Evolutionary conservation across 2,888 invertebrate species (phyloP), one percentile per base, ranked within the genome.

Genomic region (Pimpla rufipes): DNA sequence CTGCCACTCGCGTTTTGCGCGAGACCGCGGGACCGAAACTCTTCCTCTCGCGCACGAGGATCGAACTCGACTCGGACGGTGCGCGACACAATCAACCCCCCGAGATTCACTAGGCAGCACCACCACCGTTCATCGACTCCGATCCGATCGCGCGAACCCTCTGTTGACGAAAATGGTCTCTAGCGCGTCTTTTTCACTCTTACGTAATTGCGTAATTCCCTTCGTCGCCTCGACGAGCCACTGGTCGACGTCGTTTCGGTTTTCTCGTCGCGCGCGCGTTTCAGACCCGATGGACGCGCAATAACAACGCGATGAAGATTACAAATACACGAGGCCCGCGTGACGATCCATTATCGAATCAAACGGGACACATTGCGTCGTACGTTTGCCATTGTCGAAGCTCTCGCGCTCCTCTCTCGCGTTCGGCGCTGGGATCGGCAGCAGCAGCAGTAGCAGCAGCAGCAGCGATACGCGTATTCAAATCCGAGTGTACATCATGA

Each of bases 131-230:
- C 73, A 55, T 79, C 73, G 66, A 62, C 59, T 47, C 47, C 3
- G 47, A 42, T 59, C 35, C 13, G 35, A 29, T 45, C 50, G 47
- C 47, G 68, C 64, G 64, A 76, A 57, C 71, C 47, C 77, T 67
- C 73, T 59, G 71, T 71, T 64, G 73, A 78, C 42, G 81, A 78
- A 74, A 82, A 52, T 70, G 45, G 68, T 78, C 66, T 71, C 73
- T 67, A 50, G 50, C 57, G 50, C 57, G 59, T 76, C 52, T 73
- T 45, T 62, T 35, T n/a, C 62, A 62, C 80, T 62, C 76, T 83
- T 83, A 83, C 77, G 29, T 29, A 29, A 29, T 29, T n/a, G n/a
- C n/a, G 80, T 80, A 83, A 83, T 74, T 68, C 18, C 16, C 37
- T 66, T 45, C 11, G 59, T n/a, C 11, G 13, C n/a, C 50, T 50